Evolutionary conservation across 2,797 vertebrate genomes (phyloP), one percentile per base, ranked within the genome.

Genomic region (Dendrocincla fuliginosa): DNA sequence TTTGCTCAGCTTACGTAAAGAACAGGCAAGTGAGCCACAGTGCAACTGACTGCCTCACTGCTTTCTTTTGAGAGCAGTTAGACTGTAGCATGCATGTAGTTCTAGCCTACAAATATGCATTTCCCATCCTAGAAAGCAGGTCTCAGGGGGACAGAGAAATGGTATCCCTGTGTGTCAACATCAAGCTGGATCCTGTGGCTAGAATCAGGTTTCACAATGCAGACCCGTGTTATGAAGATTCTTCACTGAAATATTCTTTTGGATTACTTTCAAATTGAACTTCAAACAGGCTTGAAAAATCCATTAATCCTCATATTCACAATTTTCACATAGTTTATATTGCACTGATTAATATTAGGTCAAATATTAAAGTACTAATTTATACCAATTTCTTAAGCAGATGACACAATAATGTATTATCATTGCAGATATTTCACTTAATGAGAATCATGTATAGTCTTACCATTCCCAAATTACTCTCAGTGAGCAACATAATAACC

Each of bases 281-380:
- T 78, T 78, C 49, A 60, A 46, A 56, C 16, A 71, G 71, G 13
- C 30, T 19, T 47, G 10, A 44, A 80, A 94, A 85, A 70, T 37
- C 23, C 53, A 76, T 79, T 92, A 90, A 89, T 78, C 46, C 30
- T 81, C 30, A 68, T 73, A 65, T 37, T 61, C 24, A 41, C 5
- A 41, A 53, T 83, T 80, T 80, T 11, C 64, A 70, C 20, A 35
- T 32, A 68, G 46, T 88, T 89, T 67, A 75, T 75, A 68, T 32
- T 68, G 16, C 53, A 75, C 13, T 16, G 5, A 71, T 78, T 84
- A 50, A 75, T 80, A 88, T 52, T 67, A 56, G 65, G 46, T 81
- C 68, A 90, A 84, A 84, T 78, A 90, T 75, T 84, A 39, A 86
- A 93, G 32, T 57, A 27, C 25, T 89, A 84, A 74, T 87, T 93